Conservation (phyloP, 1,140 invertebrate species). For the Heliconius eleuchia region DNA sequence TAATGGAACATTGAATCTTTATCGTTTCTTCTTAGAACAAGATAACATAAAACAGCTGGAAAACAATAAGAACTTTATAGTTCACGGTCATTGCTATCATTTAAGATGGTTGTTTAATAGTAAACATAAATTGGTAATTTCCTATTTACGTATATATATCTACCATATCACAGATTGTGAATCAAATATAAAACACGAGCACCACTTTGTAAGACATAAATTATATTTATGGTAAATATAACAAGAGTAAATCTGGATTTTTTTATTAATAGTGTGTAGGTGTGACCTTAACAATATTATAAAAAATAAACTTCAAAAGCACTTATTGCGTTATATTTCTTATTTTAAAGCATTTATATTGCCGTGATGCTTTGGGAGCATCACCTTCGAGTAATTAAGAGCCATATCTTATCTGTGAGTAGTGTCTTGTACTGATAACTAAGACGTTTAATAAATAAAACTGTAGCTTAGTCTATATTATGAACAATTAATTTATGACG, state of each 20-base stretch:
- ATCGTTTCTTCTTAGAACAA: constrained; percentile 4
- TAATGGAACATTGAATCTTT: constrained; percentile 2
- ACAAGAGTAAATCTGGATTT: no score
- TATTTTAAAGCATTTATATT: constrained; percentile 29
- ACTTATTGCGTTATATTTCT: not conserved
- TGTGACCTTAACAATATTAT: no score
- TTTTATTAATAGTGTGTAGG: no score
- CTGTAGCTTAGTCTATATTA: constrained; percentile 34
- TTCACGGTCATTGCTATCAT: not conserved
- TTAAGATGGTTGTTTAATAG: not conserved
- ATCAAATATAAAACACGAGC: not conserved
- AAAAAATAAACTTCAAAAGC: not conserved
- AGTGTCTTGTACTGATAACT: constrained; percentile 62
- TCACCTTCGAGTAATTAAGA: constrained; percentile 63
- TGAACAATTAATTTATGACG: constrained; percentile 32
- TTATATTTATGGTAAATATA: no score
- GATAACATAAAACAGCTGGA: constrained; percentile 12
- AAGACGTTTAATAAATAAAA: constrained; percentile 60
- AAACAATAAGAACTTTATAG: not conserved
- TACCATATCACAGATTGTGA: not conserved
- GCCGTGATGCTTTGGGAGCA: constrained; percentile 47
- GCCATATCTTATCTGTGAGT: constrained; percentile 64
- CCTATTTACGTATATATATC: not conserved
- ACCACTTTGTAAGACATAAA: not conserved
- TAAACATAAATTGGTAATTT: constrained; percentile 1